These are phyloP conservation scores for Uropetala carovei DNA, from an alignment of 2,888 invertebrate species.

Conservation along the genomic window DNA sequence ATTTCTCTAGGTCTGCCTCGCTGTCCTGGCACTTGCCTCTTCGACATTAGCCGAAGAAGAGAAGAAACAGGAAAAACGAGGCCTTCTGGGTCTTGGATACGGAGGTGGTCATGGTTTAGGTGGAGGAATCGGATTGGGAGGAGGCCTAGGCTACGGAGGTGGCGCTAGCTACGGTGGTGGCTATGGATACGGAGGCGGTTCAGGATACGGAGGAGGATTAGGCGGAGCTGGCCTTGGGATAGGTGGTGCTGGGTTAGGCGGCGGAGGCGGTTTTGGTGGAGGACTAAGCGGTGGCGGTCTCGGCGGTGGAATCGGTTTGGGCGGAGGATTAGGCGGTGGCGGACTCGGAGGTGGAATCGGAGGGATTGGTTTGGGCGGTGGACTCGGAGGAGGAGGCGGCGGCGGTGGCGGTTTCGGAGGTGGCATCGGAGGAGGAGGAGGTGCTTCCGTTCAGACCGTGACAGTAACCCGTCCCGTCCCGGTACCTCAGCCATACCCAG, in stretches of 20 bases:
- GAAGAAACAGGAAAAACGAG: conserved; percentile 53
- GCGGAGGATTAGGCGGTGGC: not conserved
- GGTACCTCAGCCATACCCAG: too few relatives aligned
- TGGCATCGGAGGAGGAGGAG: conserved; percentile 68
- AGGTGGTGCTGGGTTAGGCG: too few relatives aligned
- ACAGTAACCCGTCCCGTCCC: too few relatives aligned
- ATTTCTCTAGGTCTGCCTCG: not conserved
- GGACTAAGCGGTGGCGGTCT: not conserved
- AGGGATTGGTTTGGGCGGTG: not conserved
- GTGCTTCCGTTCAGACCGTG: too few relatives aligned
- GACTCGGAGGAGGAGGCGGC: not conserved
- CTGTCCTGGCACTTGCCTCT: conserved; percentile 30
- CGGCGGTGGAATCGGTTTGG: too few relatives aligned
- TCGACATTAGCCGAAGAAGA: not conserved
- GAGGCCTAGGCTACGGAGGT: not conserved
- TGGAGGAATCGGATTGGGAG: not conserved
- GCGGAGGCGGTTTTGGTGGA: not conserved
- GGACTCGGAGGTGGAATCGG: not conserved
- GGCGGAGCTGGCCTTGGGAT: too few relatives aligned
- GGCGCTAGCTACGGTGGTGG: not conserved
- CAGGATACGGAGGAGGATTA: not conserved
- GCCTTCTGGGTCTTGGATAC: not conserved
- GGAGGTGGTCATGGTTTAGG: not conserved
- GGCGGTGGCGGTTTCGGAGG: not conserved
- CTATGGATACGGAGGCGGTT: not conserved